A percentile compares a stretch with the other conserved stretches of the same genome.
Conservation (phyloP, 1,140 invertebrate genomes). For the Drosophila jambulina region DNA sequence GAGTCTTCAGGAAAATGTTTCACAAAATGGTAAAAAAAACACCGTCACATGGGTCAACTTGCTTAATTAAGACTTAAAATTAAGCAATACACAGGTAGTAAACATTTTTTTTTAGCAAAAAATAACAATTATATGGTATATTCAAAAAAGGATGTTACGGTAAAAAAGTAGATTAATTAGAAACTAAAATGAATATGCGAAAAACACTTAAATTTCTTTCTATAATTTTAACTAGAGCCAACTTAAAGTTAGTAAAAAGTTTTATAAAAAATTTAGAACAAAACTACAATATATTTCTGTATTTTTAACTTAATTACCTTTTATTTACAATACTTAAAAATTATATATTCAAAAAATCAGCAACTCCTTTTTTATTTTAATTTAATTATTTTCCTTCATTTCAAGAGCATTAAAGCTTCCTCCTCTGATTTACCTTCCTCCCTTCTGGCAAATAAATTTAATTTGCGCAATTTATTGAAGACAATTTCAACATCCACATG, state of each 20-base stretch:
- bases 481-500: conserved; percentile 51
- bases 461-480: conserved; percentile 60
- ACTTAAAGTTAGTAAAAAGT: background rate
- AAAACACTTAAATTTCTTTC: background rate
- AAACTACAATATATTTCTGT: no score
- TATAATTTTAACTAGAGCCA: background rate
- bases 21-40: no score
- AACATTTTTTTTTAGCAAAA: background rate
- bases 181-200: background rate
- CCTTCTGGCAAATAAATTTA: conserved; percentile 27
- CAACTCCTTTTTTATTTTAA: background rate
- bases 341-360: no score
- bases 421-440: background rate
- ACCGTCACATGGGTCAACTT: no score
- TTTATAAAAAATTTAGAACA: rapidly evolving
- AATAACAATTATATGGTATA: no score
- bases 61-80: background rate
- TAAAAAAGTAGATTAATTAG: no score
- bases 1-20: no score
- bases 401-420: conserved; percentile 27
- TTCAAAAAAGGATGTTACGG: no score
- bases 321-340: background rate
- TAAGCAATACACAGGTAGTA: no score
- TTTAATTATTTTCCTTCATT: background rate
- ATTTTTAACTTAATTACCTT: no score